A percentile compares a stretch with the other conserved stretches of the same genome.
Conservation (phyloP, 1,140 invertebrate genomes). For the Drosophila kepulauana region DNA sequence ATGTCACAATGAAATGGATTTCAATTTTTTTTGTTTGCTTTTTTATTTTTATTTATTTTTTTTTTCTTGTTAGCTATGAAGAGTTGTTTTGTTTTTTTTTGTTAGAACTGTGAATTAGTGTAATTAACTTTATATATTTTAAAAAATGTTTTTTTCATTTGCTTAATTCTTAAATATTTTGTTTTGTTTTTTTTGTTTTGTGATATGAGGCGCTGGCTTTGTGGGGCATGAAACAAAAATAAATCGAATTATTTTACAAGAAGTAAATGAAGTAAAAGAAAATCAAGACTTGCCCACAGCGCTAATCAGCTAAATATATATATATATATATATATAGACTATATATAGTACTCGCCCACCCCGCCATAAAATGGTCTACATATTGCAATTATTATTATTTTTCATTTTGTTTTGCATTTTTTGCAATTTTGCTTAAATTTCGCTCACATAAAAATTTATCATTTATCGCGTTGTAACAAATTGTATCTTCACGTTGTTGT, state of each 20-base stretch:
- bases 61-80: conserved; percentile 29
- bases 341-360: neutral
- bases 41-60: conserved; percentile 34
- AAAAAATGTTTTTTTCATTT: conserved; percentile 15
- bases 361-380: conserved; percentile 54
- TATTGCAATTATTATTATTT: conserved; percentile 56
- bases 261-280: conserved; percentile 7
- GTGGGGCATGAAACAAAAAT: neutral
- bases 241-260: conserved; percentile 25
- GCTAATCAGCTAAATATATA: conserved; percentile 15
- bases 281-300: neutral
- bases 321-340: conserved; percentile 18
- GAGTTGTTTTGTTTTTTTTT: conserved; percentile 19
- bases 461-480: conserved; percentile 40
- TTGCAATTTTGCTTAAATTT: conserved; percentile 14
- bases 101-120: conserved; percentile 31
- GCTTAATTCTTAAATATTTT: neutral
- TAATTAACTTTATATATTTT: conserved; percentile 29
- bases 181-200: neutral
- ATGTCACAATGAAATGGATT: conserved; percentile 45
- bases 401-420: neutral
- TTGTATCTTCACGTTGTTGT: conserved; percentile 8
- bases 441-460: conserved; percentile 28
- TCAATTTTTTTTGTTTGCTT: conserved; percentile 25
- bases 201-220: conserved; percentile 48